Evolutionary conservation across 2,888 invertebrate genomes (phyloP), one percentile per base, ranked within the genome.

Genomic region (Athrips mouffetella): DNA sequence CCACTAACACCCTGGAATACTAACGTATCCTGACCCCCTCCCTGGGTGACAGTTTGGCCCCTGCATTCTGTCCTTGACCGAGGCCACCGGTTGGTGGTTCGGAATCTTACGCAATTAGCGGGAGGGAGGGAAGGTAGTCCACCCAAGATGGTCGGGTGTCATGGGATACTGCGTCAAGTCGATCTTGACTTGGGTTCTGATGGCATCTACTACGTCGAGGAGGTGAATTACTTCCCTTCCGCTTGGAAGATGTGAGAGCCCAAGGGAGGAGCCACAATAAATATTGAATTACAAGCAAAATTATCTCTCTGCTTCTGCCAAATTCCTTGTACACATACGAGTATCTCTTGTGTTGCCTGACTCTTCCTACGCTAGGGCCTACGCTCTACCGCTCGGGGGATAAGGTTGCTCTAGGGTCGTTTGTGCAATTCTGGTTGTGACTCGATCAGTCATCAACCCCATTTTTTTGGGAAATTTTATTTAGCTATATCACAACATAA

Each of bases 171-270:
- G 29, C 6, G n/a, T 37, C 18, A 37, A 37, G 20, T n/a, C 11
- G 31, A 31, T 11, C 20, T 16, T 20, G 23, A 47, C 13, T 30
- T 29, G 29, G 18, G 37, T 39, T 40, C 47, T 39, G 42, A 27
- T 48, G 33, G 33, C 25, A 15, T 42, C 10, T n/a, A 25, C 21
- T 10, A 45, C 21, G 25, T 23, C 23, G 6, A 13, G 6, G 15
- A 7, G 41, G 3, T 11, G 27, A 11, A 11, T 25, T 3, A 10
- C 40, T 21, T 40, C 31, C 39, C 13, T 39, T 20, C 39, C 30
- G 49, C 49, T 49, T 49, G 49, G 49, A 45, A 20, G 45, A 29
- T 49, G 49, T 7, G 21, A 39, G 48, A 37, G 16, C 42, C 48
- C 48, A 48, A 48, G 44, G 30, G 48, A 48, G 48, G 44, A 37